Base-by-base conservation (phyloP, 92 coral and sea anemone genomes). In the Palythoa caribaeorum region DNA sequence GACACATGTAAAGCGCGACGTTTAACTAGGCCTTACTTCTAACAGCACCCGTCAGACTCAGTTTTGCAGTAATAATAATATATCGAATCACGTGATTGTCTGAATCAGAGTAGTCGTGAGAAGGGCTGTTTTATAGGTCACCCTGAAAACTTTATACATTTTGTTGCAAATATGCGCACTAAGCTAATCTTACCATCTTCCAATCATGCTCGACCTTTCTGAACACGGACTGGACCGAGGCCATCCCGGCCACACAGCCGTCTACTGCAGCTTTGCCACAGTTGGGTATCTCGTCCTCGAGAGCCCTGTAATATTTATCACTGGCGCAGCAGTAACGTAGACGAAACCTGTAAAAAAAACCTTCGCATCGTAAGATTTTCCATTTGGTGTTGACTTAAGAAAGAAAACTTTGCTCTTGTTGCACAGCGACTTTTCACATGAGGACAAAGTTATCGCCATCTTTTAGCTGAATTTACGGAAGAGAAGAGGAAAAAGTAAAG, bases 181-280 rank as follows among this genome's bases (percentile, higher is more conserved):
- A 9, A 55, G 74, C 10, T n/a, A 20, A 20, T 28, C 95, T 63
- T 83, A 96, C 98, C 93, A 87, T 89, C 90, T 91, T 96, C 98
- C 98, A 96, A 84, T 96, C 98, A 38, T 92, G 86, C 88, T 96
- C 98, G 36, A 62, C 93, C 77, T 94, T 94, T 76, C 98, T 86
- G 88, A 94, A 94, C 77, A 96, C 89, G 21, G 98, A 93, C 69
- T 92, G 89, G 53, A 92, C 92, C 5, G 95, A 92, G 47, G 91
- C 66, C 55, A 89, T 88, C 16, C 98, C 98, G 73, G 87, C 87
- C 79, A 70, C 80, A 96, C 98, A 96, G 40, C 96, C 98, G 17
- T 78, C 90, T 65, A 93, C 71, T 62, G 78, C 91, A 9, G 94
- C 76, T 15, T n/a, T 70, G 7, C 87, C 83, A 52, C 78, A 88